These are phyloP conservation scores for Pammene fasciana DNA, from an alignment of 2,888 invertebrate genomes.

Conservation along the genomic window DNA sequence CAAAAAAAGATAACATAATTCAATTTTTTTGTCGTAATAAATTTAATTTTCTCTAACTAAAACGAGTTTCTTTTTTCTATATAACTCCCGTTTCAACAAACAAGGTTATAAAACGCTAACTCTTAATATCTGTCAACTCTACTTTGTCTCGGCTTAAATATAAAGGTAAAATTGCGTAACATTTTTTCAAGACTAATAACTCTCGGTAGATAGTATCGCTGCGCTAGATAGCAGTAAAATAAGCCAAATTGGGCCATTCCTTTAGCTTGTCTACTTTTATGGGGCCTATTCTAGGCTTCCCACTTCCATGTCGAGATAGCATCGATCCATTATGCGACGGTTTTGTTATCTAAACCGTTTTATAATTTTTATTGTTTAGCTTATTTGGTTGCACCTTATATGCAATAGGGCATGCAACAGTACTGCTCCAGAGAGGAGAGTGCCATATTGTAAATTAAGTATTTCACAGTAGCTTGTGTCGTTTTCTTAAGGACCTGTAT, in stretches of 20 bases:
- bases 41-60: constrained; percentile 26
- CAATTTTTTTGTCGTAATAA: constrained; percentile 15
- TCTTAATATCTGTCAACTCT: constrained; percentile 42
- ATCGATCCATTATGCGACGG: constrained; percentile 56
- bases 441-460: no score
- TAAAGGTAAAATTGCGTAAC: constrained; percentile 64
- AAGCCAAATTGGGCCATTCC: constrained; percentile 74
- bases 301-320: constrained; percentile 56
- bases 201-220: constrained; percentile 63
- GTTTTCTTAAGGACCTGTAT: no score
- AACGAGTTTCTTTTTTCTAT: constrained; percentile 29
- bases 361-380: constrained; percentile 26
- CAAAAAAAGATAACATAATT: constrained; percentile 2
- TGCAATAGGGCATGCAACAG: neutral
- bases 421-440: neutral
- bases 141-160: constrained; percentile 38
- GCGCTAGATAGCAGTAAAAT: constrained; percentile 73
- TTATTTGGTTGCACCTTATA: constrained; percentile 20
- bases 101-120: constrained; percentile 40
- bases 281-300: constrained; percentile 59
- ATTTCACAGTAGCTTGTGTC: no score
- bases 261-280: constrained; percentile 65
- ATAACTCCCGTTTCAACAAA: constrained; percentile 34
- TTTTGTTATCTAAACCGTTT: constrained; percentile 30
- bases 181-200: constrained; percentile 72